Evolutionary conservation across 2,888 invertebrate species (phyloP), one percentile per base, ranked within the genome.

Genomic region (Scaptomyza cyrtandrae): DNA sequence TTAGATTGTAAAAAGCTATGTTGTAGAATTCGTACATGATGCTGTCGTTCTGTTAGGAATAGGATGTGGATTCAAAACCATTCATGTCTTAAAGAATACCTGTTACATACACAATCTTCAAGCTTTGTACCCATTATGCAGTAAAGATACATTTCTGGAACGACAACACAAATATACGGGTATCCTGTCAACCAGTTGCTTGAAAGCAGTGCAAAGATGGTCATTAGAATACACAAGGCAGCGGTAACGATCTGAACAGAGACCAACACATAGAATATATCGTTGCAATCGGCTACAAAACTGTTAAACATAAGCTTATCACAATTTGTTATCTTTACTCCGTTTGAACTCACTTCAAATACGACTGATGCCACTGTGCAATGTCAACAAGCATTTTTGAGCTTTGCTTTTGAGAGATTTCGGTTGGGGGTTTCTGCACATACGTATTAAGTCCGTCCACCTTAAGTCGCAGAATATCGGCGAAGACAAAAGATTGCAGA

Each of bases 101-200:
- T 14, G 2, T 3, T 2, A 48, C 53, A 16, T 59, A 86, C 86
- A 24, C 81, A 77, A 6, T 58, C 71, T 41, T 88, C 79, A 2
- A 80, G 71, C 24, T 80, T 39, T 0, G 88, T 85, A 0, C 89
- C 89, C 13, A 89, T 55, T 33, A 84, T 78, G 45, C 87, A 85
- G 35, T 88, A 89, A 0, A 83, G 44, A 67, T 86, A 89, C 49
- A 89, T 53, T 33, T 71, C 69, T 1, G 61, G 55, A 27, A 85
- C 52, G 0, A 67, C 31, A 2, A 75, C 19, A 6, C 65, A 6
- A 13, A 85, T 54, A 55, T 80, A 89, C 0, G 69, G 35, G 63
- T 79, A 86, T 0, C 76, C 80, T 0, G 77, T 81, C 0, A 81
- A 63, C 89, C 89, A 89, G 27, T 75, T 60, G 3, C 74, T 69